These are phyloP conservation scores for Tenrec ecaudatus DNA, from an alignment of 2,113 vertebrate species.

Conservation along the genomic window DNA sequence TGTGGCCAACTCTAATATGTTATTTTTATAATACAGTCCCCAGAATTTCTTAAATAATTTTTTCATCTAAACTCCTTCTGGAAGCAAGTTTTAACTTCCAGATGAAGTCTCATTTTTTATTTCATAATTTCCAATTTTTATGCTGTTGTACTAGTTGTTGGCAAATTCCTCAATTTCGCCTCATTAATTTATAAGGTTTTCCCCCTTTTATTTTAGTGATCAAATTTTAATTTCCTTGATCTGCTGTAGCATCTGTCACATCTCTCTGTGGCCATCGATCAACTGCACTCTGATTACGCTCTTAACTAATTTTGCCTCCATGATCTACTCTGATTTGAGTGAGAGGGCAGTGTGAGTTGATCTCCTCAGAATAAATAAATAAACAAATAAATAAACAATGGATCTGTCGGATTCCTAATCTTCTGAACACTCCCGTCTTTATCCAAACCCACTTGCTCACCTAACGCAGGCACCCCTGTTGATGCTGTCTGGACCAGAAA, in stretches of 20 bases:
- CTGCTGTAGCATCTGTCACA: background rate
- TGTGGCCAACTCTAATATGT: background rate
- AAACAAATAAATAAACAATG: too few species aligned
- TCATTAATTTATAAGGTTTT: background rate
- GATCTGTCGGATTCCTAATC: too few species aligned
- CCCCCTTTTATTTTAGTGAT: background rate
- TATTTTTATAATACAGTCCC: background rate
- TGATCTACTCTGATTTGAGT: background rate
- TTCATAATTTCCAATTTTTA: background rate
- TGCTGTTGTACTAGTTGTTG: background rate
- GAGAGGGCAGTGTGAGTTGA: background rate
- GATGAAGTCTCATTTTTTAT: background rate
- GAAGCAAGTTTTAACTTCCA: background rate
- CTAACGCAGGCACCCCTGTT: background rate
- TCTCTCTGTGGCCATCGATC: background rate
- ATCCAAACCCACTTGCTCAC: background rate
- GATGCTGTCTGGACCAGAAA: background rate
- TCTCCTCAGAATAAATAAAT: background rate
- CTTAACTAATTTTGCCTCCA: background rate
- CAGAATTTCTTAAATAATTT: background rate
- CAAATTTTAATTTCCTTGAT: background rate
- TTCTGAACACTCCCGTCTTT: background rate
- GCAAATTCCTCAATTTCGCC: background rate
- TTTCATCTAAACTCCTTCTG: background rate
- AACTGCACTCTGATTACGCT: background rate